Evolutionary conservation across 1,140 invertebrate genomes (phyloP).

Genomic region (Tribolium madens): DNA sequence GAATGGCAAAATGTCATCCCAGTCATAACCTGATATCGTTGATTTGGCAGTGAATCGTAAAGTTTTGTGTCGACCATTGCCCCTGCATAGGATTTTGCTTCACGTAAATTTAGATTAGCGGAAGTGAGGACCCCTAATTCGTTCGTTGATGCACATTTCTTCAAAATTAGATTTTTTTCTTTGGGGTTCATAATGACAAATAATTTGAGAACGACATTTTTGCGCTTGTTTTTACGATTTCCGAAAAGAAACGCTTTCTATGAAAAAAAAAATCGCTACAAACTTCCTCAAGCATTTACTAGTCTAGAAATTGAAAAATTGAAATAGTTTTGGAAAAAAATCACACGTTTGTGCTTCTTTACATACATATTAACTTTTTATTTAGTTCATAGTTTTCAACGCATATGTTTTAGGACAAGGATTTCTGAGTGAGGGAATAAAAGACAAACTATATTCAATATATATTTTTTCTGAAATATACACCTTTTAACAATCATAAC

Average conservation of each 20-base stretch:
- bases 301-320: too few species aligned
- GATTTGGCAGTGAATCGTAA: constrained; percentile 9
- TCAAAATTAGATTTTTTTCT: constrained; percentile 42
- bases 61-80: constrained; percentile 58
- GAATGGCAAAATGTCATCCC: background rate
- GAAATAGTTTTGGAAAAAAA: too few species aligned
- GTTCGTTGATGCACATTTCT: constrained; percentile 52
- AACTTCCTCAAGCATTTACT: too few species aligned
- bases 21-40: constrained; percentile 1
- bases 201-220: constrained; percentile 9
- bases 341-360: too few species aligned
- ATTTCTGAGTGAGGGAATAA: constrained; percentile 22
- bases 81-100: constrained; percentile 67
- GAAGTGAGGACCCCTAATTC: constrained; percentile 37
- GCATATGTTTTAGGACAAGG: background rate
- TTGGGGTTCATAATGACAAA: constrained; percentile 40
- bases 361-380: too few species aligned
- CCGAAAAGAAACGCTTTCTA: too few species aligned
- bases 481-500: constrained; percentile 51
- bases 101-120: constrained; percentile 58
- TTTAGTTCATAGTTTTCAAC: too few species aligned
- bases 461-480: constrained; percentile 52
- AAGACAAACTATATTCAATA: constrained; percentile 50
- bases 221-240: background rate
- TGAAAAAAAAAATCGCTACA: too few species aligned